Percentiles rank a stretch among this genome's conserved stretches.
phyloP scores from a whole-genome alignment of 2,113 vertebrate species.

The Mormyrus lacerda region DNA sequence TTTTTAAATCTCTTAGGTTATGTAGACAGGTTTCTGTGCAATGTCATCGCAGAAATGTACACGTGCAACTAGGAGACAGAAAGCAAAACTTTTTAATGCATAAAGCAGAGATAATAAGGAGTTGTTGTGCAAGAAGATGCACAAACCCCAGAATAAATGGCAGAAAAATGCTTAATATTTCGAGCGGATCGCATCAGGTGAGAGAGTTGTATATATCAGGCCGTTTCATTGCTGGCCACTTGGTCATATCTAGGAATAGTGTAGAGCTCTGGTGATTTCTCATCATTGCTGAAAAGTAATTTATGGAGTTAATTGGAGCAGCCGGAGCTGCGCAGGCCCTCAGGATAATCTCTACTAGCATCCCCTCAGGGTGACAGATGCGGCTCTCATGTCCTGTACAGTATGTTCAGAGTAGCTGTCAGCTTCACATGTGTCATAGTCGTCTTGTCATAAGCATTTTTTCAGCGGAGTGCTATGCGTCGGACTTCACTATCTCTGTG shows the following conservation, averaged over 20 bases:
- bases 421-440: not conserved
- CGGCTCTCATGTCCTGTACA: not conserved
- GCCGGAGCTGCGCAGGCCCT: too few species aligned
- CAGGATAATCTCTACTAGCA: not conserved
- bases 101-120: not conserved
- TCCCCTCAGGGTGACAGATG: not conserved
- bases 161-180: not conserved
- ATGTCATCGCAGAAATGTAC: not conserved
- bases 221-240: not conserved
- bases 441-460: not conserved
- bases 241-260: not conserved
- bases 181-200: not conserved
- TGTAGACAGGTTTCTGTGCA: not conserved
- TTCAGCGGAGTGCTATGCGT: not conserved
- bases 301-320: not conserved
- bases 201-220: not conserved
- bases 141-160: not conserved
- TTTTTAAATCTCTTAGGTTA: not conserved
- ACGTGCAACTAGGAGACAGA: not conserved
- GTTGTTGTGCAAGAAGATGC: not conserved
- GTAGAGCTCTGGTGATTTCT: not conserved
- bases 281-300: not conserved
- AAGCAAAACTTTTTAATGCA: not conserved
- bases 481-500: too few species aligned
- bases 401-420: not conserved